phyloP scores from a whole-genome alignment of 2,888 invertebrate genomes.

The Rambutsinella grinnellia region DNA sequence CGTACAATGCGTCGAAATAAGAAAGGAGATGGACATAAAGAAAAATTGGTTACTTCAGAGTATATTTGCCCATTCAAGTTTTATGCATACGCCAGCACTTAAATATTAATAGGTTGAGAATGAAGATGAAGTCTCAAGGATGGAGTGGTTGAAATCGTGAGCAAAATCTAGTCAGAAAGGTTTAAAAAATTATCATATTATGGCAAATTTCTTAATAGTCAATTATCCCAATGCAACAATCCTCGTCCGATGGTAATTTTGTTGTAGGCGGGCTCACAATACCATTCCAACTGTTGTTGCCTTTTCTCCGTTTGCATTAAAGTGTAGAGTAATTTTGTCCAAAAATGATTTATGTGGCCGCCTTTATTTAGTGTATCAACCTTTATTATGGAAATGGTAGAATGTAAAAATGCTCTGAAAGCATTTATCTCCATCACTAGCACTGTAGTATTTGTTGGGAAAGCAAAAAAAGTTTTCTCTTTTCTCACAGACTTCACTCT shows the following conservation, averaged over 20 bases:
- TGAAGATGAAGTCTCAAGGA: conserved; percentile 43
- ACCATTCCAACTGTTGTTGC: conserved; percentile 32
- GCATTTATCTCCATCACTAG: conserved; percentile 40
- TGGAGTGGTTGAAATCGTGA: no score
- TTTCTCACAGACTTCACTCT: neutral
- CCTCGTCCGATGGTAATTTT: neutral
- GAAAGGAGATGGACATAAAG: no score
- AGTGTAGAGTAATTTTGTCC: conserved; percentile 24
- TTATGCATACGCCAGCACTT: no score
- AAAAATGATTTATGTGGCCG: conserved; percentile 37
- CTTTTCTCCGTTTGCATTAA: neutral
- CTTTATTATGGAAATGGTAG: conserved; percentile 4
- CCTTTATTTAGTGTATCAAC: neutral
- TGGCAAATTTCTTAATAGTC: no score
- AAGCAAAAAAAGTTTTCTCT: neutral
- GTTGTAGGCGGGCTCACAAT: conserved; percentile 9
- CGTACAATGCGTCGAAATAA: no score
- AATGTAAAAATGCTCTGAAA: neutral
- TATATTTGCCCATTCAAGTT: no score
- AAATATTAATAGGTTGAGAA: no score
- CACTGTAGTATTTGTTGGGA: neutral
- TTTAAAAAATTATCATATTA: no score
- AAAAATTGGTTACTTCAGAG: no score
- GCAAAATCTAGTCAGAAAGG: no score
- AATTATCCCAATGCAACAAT: no score